Evolutionary conservation across 2,113 vertebrate genomes (phyloP), one percentile per base, ranked within the genome.

Genomic region (Hypocryptadius cinnamomeus): DNA sequence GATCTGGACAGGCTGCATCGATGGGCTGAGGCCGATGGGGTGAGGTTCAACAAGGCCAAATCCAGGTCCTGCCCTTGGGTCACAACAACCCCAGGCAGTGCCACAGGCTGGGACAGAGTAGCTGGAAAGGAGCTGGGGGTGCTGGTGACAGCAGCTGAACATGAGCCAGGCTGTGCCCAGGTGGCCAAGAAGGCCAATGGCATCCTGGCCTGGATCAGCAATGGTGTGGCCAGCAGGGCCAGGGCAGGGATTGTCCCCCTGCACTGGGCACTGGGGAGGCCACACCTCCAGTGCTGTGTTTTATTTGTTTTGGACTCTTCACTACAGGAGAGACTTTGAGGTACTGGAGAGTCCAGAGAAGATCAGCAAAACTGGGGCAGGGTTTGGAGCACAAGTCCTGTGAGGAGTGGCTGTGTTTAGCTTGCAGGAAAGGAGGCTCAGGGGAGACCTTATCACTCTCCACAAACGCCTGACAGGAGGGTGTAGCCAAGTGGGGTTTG

Each of bases 251-350:
- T 31, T 79, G 50, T 65, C 23, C 59, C 33, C 21, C 50, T 48
- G 48, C 13, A 1, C 35, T 56, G 20, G 48, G 66, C 66, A 79
- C 48, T 48, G 57, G 0, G 48, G 35, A 72, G 74, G 25, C 50
- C 4, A 3, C 50, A 48, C 1, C 31, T 56, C 5, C 0, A 6
- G 0, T 54, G 0, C 27, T 40, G 13, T 40, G 13, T 61, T 42
- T 10, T 19, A 6, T 85, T 57, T 5, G 5, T 48, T 86, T 12
- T 45, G 33, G 39, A 15, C 15, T 42, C 16, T 33, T 70, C 28
- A n/a, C 13, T 54, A 3, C 21, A 42, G 31, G 57, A 71, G 2
- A n/a, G 40, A 35, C 48, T 10, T 1, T 70, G 74, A 63, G 21
- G 9, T 3, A 9, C 48, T 56, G 35, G 5, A 42, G 47, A 15